Percentiles rank a stretch among this genome's conserved stretches.
phyloP scores from a whole-genome alignment of 2,113 vertebrate species.

The Megaleporinus macrocephalus region DNA sequence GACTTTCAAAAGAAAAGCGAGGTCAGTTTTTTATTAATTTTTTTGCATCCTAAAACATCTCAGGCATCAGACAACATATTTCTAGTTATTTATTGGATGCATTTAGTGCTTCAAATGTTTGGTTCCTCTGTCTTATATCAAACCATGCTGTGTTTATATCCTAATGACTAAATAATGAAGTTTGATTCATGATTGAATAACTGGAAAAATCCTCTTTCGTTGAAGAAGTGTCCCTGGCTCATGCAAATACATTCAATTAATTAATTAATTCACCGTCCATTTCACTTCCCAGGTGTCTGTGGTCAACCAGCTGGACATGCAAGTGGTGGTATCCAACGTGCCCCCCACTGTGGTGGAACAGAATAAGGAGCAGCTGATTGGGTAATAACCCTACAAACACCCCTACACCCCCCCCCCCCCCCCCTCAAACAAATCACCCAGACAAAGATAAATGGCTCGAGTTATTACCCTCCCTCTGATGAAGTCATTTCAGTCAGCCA shows the following conservation, averaged over 20 bases:
- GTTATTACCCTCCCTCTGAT: neutral
- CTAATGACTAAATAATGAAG: too few relatives aligned
- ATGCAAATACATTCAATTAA: neutral
- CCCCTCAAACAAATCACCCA: neutral
- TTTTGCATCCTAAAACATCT: too few relatives aligned
- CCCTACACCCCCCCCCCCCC: neutral
- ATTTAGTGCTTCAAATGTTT: too few relatives aligned
- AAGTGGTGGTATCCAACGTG: conserved; percentile 96
- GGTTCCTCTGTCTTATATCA: too few relatives aligned
- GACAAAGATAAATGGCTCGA: neutral
- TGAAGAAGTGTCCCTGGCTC: too few relatives aligned
- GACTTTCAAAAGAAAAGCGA: too few relatives aligned
- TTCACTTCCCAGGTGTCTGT: conserved; percentile 87
- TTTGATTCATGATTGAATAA: too few relatives aligned
- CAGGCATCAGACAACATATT: too few relatives aligned
- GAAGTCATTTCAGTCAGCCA: neutral
- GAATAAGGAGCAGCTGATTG: conserved; percentile 91
- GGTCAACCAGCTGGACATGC: conserved; percentile 98
- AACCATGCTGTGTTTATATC: too few relatives aligned
- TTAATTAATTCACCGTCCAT: conserved; percentile 25
- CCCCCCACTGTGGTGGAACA: conserved; percentile 94
- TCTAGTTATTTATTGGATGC: too few relatives aligned
- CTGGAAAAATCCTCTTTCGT: too few relatives aligned
- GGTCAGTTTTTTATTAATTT: too few relatives aligned
- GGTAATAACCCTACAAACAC: conserved; percentile 74